phyloP scores from a whole-genome alignment of 2,113 vertebrate species.

The Petaurus breviceps region DNA sequence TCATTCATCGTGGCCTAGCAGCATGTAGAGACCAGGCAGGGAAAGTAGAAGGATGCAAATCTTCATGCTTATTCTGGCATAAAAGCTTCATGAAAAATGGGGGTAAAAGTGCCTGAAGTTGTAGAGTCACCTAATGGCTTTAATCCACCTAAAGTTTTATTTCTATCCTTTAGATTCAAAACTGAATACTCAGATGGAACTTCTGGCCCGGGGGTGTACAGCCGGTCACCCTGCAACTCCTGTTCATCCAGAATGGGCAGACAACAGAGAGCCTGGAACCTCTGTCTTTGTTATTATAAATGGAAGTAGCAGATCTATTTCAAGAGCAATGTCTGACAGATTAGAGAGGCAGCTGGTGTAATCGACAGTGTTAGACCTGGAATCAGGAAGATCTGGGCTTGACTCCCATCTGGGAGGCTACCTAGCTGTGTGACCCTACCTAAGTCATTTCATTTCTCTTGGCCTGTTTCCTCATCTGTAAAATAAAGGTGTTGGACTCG shows the following conservation, averaged over 20 bases:
- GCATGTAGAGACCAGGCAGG: not conserved
- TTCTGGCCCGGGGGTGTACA: not conserved
- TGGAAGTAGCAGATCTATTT: not conserved
- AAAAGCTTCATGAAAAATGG: not conserved
- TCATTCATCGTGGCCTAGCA: not conserved
- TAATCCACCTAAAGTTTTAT: not conserved
- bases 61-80: not conserved
- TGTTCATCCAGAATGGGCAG: not conserved
- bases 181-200: slow-evolving; percentile 8
- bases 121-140: not conserved
- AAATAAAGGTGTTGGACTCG: not conserved
- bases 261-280: not conserved
- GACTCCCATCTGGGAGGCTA: not conserved
- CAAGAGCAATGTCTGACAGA: not conserved
- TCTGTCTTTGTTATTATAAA: slow-evolving; percentile 40
- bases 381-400: not conserved
- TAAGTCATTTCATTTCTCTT: no score
- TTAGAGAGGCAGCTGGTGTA: not conserved
- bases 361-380: not conserved
- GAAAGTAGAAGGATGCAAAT: not conserved
- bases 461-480: not conserved
- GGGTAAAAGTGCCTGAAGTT: not conserved
- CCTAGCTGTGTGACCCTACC: no score
- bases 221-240: slow-evolving; percentile 30
- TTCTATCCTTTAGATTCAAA: slow-evolving; percentile 30